Evolutionary conservation across 2,113 vertebrate genomes (phyloP).

Genomic region (Eubucco bourcierii): DNA sequence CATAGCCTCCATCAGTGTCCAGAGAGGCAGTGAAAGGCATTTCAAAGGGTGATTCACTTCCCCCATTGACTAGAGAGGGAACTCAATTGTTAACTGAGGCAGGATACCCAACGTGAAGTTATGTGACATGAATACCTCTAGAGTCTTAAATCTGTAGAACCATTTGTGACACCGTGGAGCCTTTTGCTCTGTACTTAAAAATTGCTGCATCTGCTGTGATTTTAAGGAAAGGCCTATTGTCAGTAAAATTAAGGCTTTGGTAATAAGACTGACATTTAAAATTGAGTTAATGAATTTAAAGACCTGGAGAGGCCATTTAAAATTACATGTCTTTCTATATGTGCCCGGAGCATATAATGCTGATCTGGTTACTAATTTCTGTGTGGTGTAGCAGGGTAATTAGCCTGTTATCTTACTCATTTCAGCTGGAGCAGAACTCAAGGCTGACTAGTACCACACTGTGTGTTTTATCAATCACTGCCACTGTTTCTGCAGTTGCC

Average conservation of each 20-base stretch:
- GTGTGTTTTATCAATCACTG: neutral
- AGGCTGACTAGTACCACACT: neutral
- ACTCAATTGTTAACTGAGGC: neutral
- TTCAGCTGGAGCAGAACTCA: neutral
- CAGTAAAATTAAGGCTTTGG: constrained; percentile 8
- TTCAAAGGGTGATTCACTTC: neutral
- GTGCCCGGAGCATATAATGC: neutral
- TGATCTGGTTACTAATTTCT: constrained; percentile 29
- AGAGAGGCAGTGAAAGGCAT: neutral
- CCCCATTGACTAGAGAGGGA: neutral
- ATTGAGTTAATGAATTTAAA: constrained; percentile 21
- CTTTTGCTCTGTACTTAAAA: neutral
- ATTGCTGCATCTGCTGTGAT: neutral
- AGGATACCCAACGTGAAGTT: neutral
- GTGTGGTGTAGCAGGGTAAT: neutral
- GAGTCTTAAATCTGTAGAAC: neutral
- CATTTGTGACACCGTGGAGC: neutral
- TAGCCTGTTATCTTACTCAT: neutral
- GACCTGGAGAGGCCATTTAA: constrained; percentile 6
- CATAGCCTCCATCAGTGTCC: neutral
- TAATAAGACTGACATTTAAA: constrained; percentile 43
- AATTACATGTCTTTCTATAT: neutral
- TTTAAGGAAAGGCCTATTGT: constrained; percentile 20
- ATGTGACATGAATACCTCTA: neutral
- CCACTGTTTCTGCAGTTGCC: neutral